Conservation (phyloP, 1,140 invertebrate genomes). For the Xylocopa sonorina region DNA sequence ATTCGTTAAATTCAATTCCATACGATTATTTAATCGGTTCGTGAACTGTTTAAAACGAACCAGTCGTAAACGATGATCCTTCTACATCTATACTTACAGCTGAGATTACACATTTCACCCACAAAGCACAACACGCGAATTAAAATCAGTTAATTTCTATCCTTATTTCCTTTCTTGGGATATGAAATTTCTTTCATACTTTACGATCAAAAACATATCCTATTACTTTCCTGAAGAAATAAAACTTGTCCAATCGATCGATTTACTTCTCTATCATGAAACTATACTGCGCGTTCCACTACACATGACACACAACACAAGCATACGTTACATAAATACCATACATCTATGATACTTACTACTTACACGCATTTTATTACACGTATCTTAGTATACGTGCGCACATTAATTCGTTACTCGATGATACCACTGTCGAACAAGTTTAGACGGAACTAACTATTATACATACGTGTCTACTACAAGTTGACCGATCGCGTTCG, state of each 20-base stretch:
- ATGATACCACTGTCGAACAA: constrained; percentile 15
- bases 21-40: neutral
- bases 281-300: constrained; percentile 39
- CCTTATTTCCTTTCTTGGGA: neutral
- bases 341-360: constrained; percentile 24
- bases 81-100: constrained; percentile 55
- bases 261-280: constrained; percentile 46
- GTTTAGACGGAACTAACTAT: constrained; percentile 9
- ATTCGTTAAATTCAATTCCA: neutral
- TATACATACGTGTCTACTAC: too few species aligned
- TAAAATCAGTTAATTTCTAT: constrained; percentile 12
- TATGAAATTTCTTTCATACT: neutral
- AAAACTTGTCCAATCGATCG: constrained; percentile 30
- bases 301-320: constrained; percentile 39
- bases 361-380: constrained; percentile 21
- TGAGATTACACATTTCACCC: constrained; percentile 56
- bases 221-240: constrained; percentile 1
- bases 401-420: constrained; percentile 16
- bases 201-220: neutral
- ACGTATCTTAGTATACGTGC: constrained; percentile 1
- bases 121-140: constrained; percentile 18
- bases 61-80: neutral
- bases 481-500: constrained; percentile 32
- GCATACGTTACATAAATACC: constrained; percentile 48
- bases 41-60: neutral